Evolutionary conservation across 2,888 invertebrate genomes (phyloP), one percentile per base, ranked within the genome.

Genomic region (Orthosia cruda): DNA sequence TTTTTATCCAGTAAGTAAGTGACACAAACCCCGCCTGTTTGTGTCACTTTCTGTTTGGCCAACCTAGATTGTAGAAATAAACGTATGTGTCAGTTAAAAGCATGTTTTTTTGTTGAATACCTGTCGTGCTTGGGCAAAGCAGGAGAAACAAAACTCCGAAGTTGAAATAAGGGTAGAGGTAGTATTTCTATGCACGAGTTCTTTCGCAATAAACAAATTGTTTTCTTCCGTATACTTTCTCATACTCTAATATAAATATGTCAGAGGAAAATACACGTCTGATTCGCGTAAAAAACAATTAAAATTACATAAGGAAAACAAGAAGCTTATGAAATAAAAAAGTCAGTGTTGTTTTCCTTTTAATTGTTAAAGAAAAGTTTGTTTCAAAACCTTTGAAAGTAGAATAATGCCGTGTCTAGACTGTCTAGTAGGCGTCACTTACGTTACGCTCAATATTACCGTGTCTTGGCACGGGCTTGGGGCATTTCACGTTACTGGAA

Each of bases 281-380:
- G 4, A 26, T n/a, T n/a, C 15, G 26, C 15, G 16, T 9, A n/a
- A 0, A 45, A 61, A 45, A 20, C 7, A 3, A 59, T 45, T 5
- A 12, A 32, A 40, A 58, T 1, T 45, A 45, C 3, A 15, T 20
- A 59, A 7, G 59, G 20, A 59, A 40, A 59, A n/a, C n/a, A 40
- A 45, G 15, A 59, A 20, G 59, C 20, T 15, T 32, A 40, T 7
- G n/a, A 20, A 20, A 47, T 23, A 20, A 3, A 47, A n/a, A 47
- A 18, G 32, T 13, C 12, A 13, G 1, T 9, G 13, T 50, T 5
- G 12, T 9, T 49, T 40, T 15, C 3, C 18, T 1, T 62, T 18
- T 23, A 40, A 63, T 23, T 40, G 32, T 54, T 65, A 3, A 45
- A 66, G 45, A 70, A 69, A 45, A 45, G 26, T 54, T n/a, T n/a